Conservation (phyloP, 1,140 invertebrate species). For the Aphelinus atriplicis region DNA sequence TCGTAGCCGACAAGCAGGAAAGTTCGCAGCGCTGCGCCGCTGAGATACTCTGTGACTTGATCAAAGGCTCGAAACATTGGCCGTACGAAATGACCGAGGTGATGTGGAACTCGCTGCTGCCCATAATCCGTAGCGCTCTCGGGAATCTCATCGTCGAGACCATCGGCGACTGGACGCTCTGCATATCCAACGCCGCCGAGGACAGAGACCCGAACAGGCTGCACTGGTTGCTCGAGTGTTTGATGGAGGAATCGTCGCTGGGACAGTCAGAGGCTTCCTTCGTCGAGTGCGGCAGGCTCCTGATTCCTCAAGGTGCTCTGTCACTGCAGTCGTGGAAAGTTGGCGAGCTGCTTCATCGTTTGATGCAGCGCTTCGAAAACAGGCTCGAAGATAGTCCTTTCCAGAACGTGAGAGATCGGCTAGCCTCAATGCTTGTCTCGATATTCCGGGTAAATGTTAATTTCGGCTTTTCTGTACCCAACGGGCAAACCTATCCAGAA, state of each 20-base stretch:
- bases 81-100: conserved; percentile 71
- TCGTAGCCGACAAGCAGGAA: conserved; percentile 78
- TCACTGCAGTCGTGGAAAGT: conserved; percentile 79
- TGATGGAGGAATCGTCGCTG: conserved; percentile 48
- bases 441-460: conserved; percentile 68
- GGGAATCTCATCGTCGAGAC: conserved; percentile 75
- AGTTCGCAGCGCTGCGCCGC: conserved; percentile 84
- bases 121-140: conserved; percentile 71
- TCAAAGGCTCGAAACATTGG: conserved; percentile 88
- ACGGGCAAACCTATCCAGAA: conserved; percentile 63
- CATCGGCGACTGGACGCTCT: conserved; percentile 80
- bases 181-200: conserved; percentile 71
- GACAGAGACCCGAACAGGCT: conserved; percentile 78
- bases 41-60: conserved; percentile 81
- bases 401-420: conserved; percentile 79
- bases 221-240: conserved; percentile 75
- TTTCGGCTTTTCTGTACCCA: background rate
- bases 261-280: conserved; percentile 73
- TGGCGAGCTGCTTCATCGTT: conserved; percentile 68
- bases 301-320: conserved; percentile 71
- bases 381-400: conserved; percentile 74
- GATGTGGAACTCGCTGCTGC: conserved; percentile 70
- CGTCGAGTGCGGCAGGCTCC: conserved; percentile 74
- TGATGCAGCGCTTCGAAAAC: conserved; percentile 67
- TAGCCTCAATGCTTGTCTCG: conserved; percentile 74